These are phyloP conservation scores for Drosophila imparisetae DNA, from an alignment of 2,888 invertebrate species.

Conservation along the genomic window DNA sequence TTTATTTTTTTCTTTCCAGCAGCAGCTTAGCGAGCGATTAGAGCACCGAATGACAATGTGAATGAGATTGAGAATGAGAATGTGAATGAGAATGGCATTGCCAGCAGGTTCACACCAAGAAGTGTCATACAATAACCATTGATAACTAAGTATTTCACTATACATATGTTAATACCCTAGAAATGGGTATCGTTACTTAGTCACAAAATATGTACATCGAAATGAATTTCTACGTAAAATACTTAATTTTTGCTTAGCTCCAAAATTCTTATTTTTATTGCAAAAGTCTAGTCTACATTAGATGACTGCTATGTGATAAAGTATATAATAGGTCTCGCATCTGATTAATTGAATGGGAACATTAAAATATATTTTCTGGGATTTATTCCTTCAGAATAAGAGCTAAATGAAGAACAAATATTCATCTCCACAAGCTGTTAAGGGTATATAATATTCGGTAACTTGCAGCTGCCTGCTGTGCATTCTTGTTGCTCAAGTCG, in stretches of 20 bases:
- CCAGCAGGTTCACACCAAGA: slow-evolving; percentile 66
- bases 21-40: slow-evolving; percentile 69
- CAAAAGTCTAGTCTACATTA: background rate
- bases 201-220: background rate
- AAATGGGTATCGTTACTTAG: background rate
- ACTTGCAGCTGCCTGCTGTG: too few relatives aligned
- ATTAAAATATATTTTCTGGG: background rate
- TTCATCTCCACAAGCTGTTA: background rate
- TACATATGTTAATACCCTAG: slow-evolving; percentile 27
- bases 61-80: slow-evolving; percentile 13
- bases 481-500: slow-evolving; percentile 7
- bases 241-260: accelerated
- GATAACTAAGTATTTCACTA: slow-evolving; percentile 42
- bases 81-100: slow-evolving; percentile 53
- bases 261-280: background rate
- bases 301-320: background rate
- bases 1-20: slow-evolving; percentile 33
- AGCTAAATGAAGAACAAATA: background rate
- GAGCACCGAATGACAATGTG: slow-evolving; percentile 38
- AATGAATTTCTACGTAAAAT: background rate
- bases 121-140: slow-evolving; percentile 54
- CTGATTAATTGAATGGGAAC: background rate
- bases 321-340: background rate
- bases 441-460: slow-evolving; percentile 7
- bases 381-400: background rate